A percentile compares a stretch with the other conserved stretches of the same genome.
These are phyloP conservation scores for Drosophila yooni DNA, from an alignment of 2,888 invertebrate species.

Conservation along the genomic window DNA sequence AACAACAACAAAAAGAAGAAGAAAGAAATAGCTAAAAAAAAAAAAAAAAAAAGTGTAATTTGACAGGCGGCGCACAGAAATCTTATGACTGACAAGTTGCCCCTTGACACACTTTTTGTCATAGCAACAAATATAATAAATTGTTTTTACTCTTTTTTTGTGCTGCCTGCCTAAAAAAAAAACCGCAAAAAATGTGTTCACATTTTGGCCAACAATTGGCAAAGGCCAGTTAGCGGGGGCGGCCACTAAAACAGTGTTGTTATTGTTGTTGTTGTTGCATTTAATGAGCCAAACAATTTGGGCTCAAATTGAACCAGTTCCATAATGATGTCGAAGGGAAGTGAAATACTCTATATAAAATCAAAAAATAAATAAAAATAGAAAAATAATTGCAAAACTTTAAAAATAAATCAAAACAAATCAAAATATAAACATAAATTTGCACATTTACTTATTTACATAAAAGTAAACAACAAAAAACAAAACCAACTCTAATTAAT, in stretches of 20 bases:
- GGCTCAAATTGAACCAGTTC: conserved; percentile 10
- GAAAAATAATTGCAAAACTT: too few species aligned
- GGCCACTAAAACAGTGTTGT: conserved; percentile 1
- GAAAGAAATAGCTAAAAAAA: conserved; percentile 13
- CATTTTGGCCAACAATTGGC: conserved; percentile 46
- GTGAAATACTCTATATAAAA: not conserved
- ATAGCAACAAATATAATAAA: conserved; percentile 70
- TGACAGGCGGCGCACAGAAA: conserved; percentile 68
- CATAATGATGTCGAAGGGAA: conserved; percentile 1
- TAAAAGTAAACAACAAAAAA: not conserved
- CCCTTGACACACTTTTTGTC: conserved; percentile 81
- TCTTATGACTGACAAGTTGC: conserved; percentile 78
- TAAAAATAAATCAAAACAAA: too few species aligned
- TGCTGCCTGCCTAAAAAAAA: conserved; percentile 6
- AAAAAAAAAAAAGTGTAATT: conserved; percentile 45
- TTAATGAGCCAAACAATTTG: conserved; percentile 15
- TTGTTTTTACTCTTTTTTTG: conserved; percentile 47
- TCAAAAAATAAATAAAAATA: not conserved
- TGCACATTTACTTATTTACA: not conserved
- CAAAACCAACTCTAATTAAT: not conserved
- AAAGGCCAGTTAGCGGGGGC: conserved; percentile 21
- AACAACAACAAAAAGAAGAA: conserved; percentile 31
- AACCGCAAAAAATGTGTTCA: conserved; percentile 19
- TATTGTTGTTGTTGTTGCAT: not conserved
- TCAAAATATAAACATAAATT: not conserved